Percentiles rank a stretch among this genome's conserved stretches.
Evolutionary conservation across 2,113 vertebrate genomes (phyloP).

Genomic region (Myiozetetes cayanensis): DNA sequence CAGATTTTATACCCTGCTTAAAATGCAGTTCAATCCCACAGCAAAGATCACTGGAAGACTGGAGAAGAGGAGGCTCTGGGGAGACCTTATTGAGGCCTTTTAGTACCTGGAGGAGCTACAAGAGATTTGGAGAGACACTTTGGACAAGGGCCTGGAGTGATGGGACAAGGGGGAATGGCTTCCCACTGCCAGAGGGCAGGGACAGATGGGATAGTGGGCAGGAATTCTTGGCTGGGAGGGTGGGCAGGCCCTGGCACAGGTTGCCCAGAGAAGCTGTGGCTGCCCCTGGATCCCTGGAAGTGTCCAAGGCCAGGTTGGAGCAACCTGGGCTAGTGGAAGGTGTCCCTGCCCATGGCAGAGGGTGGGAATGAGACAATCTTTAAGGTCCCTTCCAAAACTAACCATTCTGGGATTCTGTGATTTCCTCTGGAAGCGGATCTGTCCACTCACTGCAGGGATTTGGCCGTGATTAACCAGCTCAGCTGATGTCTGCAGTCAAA

Average conservation of each 20-base stretch:
- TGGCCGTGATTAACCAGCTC: background rate
- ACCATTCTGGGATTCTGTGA: background rate
- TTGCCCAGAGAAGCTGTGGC: background rate
- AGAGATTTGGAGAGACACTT: background rate
- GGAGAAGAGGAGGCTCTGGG: background rate
- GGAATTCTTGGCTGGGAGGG: background rate
- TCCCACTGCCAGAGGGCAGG: rapidly evolving
- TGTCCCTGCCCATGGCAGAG: background rate
- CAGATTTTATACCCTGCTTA: background rate
- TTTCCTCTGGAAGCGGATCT: no score
- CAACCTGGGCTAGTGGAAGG: rapidly evolving
- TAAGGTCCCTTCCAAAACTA: background rate
- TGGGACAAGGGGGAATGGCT: background rate
- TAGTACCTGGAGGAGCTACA: background rate
- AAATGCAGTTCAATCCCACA: background rate
- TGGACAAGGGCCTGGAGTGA: background rate
- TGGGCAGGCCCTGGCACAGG: rapidly evolving
- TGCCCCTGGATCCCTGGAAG: background rate
- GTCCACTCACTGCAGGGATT: background rate
- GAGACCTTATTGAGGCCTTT: background rate
- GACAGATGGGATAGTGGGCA: background rate
- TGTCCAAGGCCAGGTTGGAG: rapidly evolving
- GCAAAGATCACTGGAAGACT: background rate
- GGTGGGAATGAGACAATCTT: rapidly evolving
- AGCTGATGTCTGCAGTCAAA: background rate